These are phyloP conservation scores for Sula dactylatra DNA, from an alignment of 2,113 vertebrate species.

Conservation along the genomic window DNA sequence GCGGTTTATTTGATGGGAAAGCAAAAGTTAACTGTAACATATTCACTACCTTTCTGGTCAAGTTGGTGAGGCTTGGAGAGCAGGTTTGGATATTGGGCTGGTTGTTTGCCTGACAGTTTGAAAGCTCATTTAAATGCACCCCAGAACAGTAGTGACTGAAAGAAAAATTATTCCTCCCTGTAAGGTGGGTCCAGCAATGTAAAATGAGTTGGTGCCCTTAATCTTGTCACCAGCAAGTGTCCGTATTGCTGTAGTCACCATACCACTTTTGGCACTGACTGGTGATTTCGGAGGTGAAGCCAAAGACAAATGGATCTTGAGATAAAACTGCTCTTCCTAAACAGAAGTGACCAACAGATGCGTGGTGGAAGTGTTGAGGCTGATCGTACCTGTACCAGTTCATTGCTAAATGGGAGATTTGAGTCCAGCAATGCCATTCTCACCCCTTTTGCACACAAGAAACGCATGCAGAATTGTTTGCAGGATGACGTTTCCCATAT, in stretches of 20 bases:
- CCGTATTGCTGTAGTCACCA: not conserved
- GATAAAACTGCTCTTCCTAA: not conserved
- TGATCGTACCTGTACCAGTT: not conserved
- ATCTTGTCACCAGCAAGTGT: not conserved
- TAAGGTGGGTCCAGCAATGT: not conserved
- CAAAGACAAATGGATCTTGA: not conserved
- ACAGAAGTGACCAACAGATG: not conserved
- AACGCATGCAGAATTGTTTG: not conserved
- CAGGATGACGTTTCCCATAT: not conserved
- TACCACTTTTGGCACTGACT: not conserved
- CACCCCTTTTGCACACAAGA: not conserved
- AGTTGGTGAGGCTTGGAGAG: not conserved
- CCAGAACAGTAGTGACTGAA: not conserved
- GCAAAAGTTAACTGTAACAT: not conserved
- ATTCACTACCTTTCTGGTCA: not conserved
- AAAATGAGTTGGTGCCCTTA: not conserved
- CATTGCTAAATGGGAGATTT: not conserved
- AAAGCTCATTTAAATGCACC: constrained; percentile 5
- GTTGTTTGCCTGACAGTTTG: not conserved
- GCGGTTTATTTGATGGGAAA: not conserved
- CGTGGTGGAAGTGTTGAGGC: not conserved
- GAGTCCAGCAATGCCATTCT: not conserved
- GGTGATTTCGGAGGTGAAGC: not conserved
- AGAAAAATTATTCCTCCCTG: not conserved
- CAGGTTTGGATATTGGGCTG: not conserved